These are phyloP conservation scores for Liopterus haemorrhoidalis DNA, from an alignment of 2,888 invertebrate genomes.

Conservation along the genomic window DNA sequence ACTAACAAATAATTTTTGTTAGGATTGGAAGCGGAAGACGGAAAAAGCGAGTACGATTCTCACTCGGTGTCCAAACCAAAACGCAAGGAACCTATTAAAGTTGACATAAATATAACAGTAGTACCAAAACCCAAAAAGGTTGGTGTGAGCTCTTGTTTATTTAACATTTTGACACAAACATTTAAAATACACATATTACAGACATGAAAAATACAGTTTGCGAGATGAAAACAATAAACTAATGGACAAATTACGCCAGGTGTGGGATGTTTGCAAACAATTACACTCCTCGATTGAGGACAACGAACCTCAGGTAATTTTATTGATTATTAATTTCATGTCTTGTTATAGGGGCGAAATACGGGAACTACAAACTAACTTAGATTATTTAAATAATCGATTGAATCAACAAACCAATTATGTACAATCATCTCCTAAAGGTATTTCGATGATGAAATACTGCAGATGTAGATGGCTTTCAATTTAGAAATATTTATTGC, in stretches of 20 bases:
- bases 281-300: constrained; percentile 35
- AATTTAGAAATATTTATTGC: constrained; percentile 1
- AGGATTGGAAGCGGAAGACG: constrained; percentile 43
- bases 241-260: constrained; percentile 54
- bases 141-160: constrained; percentile 35
- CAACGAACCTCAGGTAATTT: constrained; percentile 35
- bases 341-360: constrained; percentile 64
- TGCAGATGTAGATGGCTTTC: too few relatives aligned
- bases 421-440: constrained; percentile 18
- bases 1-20: too few relatives aligned
- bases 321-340: constrained; percentile 36
- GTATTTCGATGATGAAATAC: constrained; percentile 11
- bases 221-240: constrained; percentile 57
- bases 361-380: constrained; percentile 74
- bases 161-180: background rate
- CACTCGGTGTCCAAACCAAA: constrained; percentile 43
- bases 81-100: constrained; percentile 66
- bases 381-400: constrained; percentile 57
- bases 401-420: constrained; percentile 37
- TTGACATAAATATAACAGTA: constrained; percentile 71
- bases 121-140: constrained; percentile 56
- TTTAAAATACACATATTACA: constrained; percentile 42
- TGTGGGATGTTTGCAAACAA: constrained; percentile 59
- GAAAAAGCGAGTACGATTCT: constrained; percentile 47
- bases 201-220: constrained; percentile 56